Evolutionary conservation across 2,113 vertebrate genomes (phyloP).

Genomic region (Oreochromis spilurus): DNA sequence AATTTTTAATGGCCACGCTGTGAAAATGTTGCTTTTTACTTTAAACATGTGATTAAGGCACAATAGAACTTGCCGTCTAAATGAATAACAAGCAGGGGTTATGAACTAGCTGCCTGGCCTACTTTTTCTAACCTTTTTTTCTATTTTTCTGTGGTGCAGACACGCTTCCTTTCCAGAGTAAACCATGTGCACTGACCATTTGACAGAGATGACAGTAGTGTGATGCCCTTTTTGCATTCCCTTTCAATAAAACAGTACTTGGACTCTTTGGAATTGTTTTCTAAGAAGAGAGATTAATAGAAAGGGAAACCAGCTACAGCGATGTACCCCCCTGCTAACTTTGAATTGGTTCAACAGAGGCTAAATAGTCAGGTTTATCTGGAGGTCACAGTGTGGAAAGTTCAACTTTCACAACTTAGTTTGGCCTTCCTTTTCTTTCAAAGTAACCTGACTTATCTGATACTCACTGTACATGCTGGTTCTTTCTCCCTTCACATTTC

Average conservation of each 20-base stretch:
- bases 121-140: neutral
- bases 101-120: neutral
- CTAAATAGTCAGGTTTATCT: conserved; percentile 14
- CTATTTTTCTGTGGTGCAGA: neutral
- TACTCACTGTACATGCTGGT: neutral
- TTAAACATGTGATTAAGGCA: neutral
- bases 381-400: conserved; percentile 18
- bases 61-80: neutral
- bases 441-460: neutral
- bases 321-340: neutral
- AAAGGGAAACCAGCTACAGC: neutral
- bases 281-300: neutral
- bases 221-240: conserved; percentile 6
- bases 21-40: neutral
- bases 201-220: conserved; percentile 49
- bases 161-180: neutral
- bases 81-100: conserved; percentile 2
- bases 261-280: conserved; percentile 12
- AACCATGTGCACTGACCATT: conserved; percentile 37
- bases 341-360: conserved; percentile 36
- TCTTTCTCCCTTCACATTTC: neutral
- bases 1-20: too few relatives aligned
- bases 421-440: neutral
- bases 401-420: neutral
- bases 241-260: conserved; percentile 24